phyloP scores from a whole-genome alignment of 2,888 invertebrate genomes.

The Entomobrya multifasciata region DNA sequence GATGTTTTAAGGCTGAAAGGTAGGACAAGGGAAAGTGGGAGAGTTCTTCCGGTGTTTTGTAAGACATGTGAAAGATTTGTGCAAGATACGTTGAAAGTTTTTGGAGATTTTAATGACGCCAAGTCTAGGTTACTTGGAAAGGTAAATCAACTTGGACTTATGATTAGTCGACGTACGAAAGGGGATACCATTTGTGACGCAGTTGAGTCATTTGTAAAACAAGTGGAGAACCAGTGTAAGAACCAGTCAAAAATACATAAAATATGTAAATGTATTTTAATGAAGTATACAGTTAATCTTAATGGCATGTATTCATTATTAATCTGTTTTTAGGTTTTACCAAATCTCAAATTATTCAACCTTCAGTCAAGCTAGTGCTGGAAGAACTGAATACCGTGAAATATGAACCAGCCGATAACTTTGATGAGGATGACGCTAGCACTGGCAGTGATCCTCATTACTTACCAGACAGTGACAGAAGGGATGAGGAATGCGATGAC shows the following conservation, averaged over 20 bases:
- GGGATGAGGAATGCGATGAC: no score
- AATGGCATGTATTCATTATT: no score
- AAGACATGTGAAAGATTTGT: background rate
- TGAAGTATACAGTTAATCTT: no score
- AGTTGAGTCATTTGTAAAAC: background rate
- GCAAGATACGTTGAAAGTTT: background rate
- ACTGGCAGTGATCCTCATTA: background rate
- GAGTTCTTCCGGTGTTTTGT: background rate
- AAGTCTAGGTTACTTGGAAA: background rate
- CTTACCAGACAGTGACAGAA: no score
- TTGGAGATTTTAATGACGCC: background rate
- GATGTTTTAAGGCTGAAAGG: background rate
- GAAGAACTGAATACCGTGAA: background rate
- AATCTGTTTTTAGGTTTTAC: slow-evolving; percentile 2
- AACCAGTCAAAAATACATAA: no score
- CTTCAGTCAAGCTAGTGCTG: background rate
- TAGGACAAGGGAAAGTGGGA: background rate
- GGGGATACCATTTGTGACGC: background rate
- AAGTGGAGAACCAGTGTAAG: background rate
- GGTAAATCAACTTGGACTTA: background rate
- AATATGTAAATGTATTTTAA: no score
- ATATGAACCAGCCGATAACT: background rate
- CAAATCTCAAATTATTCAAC: background rate
- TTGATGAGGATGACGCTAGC: background rate
- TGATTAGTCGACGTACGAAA: background rate